phyloP scores from a whole-genome alignment of 2,888 invertebrate species.

The Cheilosia vulpina region DNA sequence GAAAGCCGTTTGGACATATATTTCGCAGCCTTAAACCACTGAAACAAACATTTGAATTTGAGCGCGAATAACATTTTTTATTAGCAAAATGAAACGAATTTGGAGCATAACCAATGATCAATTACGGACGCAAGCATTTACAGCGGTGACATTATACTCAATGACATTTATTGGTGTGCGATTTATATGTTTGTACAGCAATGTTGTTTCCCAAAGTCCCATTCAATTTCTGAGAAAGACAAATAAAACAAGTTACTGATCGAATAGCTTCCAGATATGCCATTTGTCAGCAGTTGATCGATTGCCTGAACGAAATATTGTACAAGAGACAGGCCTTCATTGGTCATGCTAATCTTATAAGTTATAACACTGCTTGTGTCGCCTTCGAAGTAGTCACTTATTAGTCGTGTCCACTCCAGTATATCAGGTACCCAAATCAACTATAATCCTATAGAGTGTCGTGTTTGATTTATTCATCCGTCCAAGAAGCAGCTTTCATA shows the following conservation, averaged over 20 bases:
- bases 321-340: not conserved
- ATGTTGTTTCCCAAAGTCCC: not conserved
- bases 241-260: conserved; percentile 7
- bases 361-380: conserved; percentile 18
- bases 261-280: conserved; percentile 6
- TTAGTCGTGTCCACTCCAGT: conserved; percentile 24
- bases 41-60: no score
- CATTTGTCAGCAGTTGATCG: conserved; percentile 41
- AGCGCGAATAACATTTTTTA: no score
- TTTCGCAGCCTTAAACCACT: no score
- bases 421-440: conserved; percentile 46
- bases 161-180: not conserved
- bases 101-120: no score
- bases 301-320: conserved; percentile 19
- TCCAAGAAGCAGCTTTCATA: conserved; percentile 19
- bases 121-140: not conserved
- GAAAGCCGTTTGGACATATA: no score
- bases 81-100: no score
- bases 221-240: not conserved
- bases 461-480: conserved; percentile 54
- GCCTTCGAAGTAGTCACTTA: conserved; percentile 13
- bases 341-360: conserved; percentile 31
- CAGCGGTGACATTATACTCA: not conserved
- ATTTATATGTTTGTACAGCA: not conserved
- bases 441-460: conserved; percentile 34